phyloP scores from a whole-genome alignment of 2,888 invertebrate genomes.

The Capitulum mitella region DNA sequence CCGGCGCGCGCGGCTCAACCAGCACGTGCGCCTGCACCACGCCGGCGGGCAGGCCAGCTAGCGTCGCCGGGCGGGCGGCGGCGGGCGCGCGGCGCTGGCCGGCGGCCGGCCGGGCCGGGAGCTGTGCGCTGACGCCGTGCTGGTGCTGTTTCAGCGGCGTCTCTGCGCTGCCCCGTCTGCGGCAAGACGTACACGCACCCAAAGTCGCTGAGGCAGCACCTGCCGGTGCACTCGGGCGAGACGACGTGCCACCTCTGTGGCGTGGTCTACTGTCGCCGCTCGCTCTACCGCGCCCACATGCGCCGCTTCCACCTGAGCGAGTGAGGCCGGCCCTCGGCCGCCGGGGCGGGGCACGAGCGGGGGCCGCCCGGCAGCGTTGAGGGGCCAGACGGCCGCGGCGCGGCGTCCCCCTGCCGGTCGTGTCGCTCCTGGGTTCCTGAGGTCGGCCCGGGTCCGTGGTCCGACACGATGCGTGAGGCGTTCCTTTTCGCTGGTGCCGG shows the following conservation, averaged over 20 bases:
- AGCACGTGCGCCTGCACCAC: background rate
- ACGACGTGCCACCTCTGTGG: background rate
- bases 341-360: too few relatives aligned
- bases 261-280: background rate
- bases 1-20: background rate
- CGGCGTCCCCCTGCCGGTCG: background rate
- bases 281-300: background rate
- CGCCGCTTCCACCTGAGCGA: background rate
- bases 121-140: too few relatives aligned
- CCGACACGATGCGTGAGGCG: background rate
- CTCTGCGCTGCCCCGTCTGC: background rate
- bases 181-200: slow-evolving; percentile 2
- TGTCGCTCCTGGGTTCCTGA: background rate
- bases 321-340: too few relatives aligned
- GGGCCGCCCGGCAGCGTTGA: too few relatives aligned
- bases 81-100: too few relatives aligned
- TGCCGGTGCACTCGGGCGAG: slow-evolving; percentile 9
- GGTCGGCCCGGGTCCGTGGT: background rate
- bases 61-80: too few relatives aligned
- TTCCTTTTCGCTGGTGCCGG: too few relatives aligned
- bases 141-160: too few relatives aligned
- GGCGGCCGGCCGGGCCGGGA: too few relatives aligned
- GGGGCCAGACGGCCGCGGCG: too few relatives aligned
- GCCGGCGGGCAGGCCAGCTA: background rate
- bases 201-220: background rate